These are phyloP conservation scores for Nyctibius grandis DNA, from an alignment of 2,797 vertebrate genomes.

Conservation along the genomic window DNA sequence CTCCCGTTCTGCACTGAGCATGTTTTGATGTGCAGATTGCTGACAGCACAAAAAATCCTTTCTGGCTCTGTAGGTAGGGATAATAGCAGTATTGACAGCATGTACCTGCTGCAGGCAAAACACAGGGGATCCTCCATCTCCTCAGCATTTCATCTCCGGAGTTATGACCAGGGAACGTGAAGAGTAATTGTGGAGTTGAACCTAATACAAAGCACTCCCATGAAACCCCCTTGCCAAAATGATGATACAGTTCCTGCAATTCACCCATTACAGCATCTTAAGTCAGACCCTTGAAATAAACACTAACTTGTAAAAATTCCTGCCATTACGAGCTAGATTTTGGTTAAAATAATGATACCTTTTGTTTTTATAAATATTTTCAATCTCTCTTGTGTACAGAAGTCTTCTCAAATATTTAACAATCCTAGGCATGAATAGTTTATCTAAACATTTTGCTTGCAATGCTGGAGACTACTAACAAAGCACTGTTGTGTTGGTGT, in stretches of 20 bases:
- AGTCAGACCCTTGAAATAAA: not conserved
- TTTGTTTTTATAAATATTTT: not conserved
- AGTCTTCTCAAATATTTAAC: not conserved
- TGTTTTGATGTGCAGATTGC: constrained; percentile 38
- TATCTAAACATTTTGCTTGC: not conserved
- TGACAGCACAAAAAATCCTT: constrained; percentile 44
- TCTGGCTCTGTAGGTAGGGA: not conserved
- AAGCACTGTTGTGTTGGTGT: not conserved
- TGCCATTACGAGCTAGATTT: not conserved
- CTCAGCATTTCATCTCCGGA: not conserved
- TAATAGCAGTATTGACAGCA: constrained; percentile 22
- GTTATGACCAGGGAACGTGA: not conserved
- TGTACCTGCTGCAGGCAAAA: constrained; percentile 16
- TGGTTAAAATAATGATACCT: not conserved
- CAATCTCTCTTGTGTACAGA: not conserved
- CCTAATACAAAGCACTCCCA: fast-evolving
- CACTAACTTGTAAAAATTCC: not conserved
- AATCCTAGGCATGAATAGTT: not conserved
- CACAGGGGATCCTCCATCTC: not conserved
- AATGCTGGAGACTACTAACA: not conserved
- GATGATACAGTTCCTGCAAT: not conserved
- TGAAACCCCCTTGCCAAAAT: not conserved
- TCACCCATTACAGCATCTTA: not conserved
- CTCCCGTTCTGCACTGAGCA: not conserved
- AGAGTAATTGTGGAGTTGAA: not conserved